Evolutionary conservation across 2,888 invertebrate genomes (phyloP), one percentile per base, ranked within the genome.

Genomic region (Apantesis nais): DNA sequence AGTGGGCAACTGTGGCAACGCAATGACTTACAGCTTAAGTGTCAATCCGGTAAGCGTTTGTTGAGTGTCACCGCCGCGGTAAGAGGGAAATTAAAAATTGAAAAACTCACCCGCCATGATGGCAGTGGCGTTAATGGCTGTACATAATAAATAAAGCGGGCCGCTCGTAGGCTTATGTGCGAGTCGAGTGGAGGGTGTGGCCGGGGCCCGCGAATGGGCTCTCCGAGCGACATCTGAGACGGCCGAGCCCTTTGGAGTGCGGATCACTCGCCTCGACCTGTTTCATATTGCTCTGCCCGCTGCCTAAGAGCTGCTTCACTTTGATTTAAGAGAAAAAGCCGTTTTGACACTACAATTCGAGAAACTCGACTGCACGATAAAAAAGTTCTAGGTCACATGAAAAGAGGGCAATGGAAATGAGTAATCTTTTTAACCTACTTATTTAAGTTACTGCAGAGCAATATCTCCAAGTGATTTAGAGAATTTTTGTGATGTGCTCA

Each of bases 71-170:
- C 86, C 86, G 78, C 78, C 81, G 86, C 79, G 85, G 86, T 90
- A 90, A 92, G 90, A 92, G 93, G 93, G 91, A 93, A 94, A 94
- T 94, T 93, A 93, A 94, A 94, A 94, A 94, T 93, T 93, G 90
- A 93, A 94, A 93, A 94, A 90, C 90, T 89, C 88, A 90, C 92
- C 93, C 93, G 93, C 95, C 94, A 95, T 94, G 90, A 93, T 92
- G 93, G 90, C 90, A 86, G 90, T 92, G 90, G 92, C 92, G 93
- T 93, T 94, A 94, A 95, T 94, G 92, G 93, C 92, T 92, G 93
- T 94, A 94, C 94, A 95, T 95, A 94, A 94, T 94, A 93, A 94
- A 94, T 94, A 95, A 93, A 93, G 93, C 92, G 92, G 90, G 89
- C 88, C 89, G 92, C 88, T 89, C 84, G 91, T 92, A 89, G 90